These are phyloP conservation scores for Agrilus cyanescens DNA, from an alignment of 2,888 invertebrate species.

Conservation along the genomic window DNA sequence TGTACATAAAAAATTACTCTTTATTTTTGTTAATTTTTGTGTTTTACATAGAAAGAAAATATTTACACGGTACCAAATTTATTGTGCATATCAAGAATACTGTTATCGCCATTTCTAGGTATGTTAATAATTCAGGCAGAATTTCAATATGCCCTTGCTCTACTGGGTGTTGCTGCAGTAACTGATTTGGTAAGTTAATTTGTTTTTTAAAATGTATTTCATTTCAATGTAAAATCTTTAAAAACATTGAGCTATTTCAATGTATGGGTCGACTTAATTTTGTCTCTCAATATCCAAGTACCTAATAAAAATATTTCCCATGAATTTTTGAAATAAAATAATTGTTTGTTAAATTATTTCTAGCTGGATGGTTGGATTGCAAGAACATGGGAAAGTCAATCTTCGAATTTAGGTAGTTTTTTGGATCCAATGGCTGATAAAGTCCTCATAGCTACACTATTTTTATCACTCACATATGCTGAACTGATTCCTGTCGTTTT, in stretches of 20 bases:
- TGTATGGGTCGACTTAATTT: no score
- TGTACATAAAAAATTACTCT: constrained; percentile 13
- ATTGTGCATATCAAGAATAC: constrained; percentile 74
- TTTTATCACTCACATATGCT: constrained; percentile 75
- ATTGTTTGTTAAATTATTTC: constrained; percentile 20
- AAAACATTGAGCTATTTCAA: constrained; percentile 5
- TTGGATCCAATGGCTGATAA: constrained; percentile 97
- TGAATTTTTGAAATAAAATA: neutral
- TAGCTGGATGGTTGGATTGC: constrained; percentile 96
- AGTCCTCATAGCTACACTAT: constrained; percentile 78
- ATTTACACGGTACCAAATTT: constrained; percentile 89
- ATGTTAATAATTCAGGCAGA: constrained; percentile 75
- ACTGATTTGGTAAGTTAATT: constrained; percentile 69
- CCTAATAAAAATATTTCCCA: no score
- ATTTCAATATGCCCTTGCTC: constrained; percentile 66
- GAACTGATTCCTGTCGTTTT: constrained; percentile 71
- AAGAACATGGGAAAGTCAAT: constrained; percentile 79
- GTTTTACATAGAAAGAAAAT: constrained; percentile 58
- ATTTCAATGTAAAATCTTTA: constrained; percentile 1
- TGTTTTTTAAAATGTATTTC: no score
- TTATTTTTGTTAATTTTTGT: constrained; percentile 4
- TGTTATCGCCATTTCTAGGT: constrained; percentile 78
- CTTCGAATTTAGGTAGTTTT: constrained; percentile 87
- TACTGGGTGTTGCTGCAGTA: constrained; percentile 77
- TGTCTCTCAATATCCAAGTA: no score